Conservation (phyloP, 2,797 vertebrate species). For the Salmo trutta region DNA sequence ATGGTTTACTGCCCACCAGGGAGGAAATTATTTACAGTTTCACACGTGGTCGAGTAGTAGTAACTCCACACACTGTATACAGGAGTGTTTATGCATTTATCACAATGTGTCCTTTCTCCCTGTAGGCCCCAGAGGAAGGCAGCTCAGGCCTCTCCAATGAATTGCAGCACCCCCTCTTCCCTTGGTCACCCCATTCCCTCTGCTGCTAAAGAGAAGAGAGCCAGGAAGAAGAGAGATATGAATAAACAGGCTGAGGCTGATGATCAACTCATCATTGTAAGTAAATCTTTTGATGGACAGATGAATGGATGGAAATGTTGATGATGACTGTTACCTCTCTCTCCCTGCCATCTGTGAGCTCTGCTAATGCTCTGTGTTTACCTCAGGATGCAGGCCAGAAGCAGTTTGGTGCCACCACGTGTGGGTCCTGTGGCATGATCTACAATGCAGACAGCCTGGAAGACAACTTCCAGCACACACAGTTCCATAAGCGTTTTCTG, state of each 20-base stretch:
- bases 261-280: slow-evolving; percentile 90
- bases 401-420: slow-evolving; percentile 83
- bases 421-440: slow-evolving; percentile 91
- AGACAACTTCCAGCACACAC: slow-evolving; percentile 87
- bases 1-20: neutral
- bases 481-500: slow-evolving; percentile 88
- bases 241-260: slow-evolving; percentile 66
- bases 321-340: neutral
- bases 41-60: neutral
- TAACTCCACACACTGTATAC: too few relatives aligned
- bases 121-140: slow-evolving; percentile 67
- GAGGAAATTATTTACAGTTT: too few relatives aligned
- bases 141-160: slow-evolving; percentile 46
- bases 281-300: slow-evolving; percentile 34
- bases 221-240: slow-evolving; percentile 73
- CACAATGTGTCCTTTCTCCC: neutral
- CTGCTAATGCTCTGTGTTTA: neutral
- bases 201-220: slow-evolving; percentile 64
- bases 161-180: slow-evolving; percentile 67
- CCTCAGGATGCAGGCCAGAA: slow-evolving; percentile 92
- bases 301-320: neutral
- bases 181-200: slow-evolving; percentile 10
- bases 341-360: neutral
- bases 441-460: slow-evolving; percentile 86
- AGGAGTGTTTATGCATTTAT: too few relatives aligned